Conservation (phyloP, 2,113 vertebrate species). For the Pavo muticus region DNA sequence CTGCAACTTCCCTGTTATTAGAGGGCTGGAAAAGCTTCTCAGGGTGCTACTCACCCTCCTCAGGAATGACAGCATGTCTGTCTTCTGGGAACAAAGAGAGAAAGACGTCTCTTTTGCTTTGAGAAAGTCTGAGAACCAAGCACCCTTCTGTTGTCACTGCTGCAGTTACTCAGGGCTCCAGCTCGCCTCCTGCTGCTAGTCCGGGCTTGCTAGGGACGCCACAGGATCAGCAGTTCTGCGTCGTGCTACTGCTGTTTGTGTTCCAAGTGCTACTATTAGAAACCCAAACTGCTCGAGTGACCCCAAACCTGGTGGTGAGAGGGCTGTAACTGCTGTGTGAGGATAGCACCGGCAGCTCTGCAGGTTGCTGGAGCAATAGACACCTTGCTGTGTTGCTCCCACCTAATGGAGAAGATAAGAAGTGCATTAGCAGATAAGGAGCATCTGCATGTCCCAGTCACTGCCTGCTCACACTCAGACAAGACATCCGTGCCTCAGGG, state of each 20-base stretch:
- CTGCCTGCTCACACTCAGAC: background rate
- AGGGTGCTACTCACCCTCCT: background rate
- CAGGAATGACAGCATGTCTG: conserved; percentile 10
- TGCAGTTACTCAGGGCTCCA: background rate
- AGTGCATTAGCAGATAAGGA: conserved; percentile 45
- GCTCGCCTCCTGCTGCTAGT: background rate
- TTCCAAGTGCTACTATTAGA: background rate
- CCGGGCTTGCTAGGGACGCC: background rate
- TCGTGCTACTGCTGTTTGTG: background rate
- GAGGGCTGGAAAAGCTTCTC: conserved; percentile 20
- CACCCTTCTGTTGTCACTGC: background rate
- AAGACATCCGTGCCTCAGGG: background rate
- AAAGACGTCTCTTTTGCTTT: background rate
- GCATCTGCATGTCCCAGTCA: background rate
- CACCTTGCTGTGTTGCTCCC: background rate
- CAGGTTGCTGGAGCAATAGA: background rate
- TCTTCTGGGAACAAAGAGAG: conserved; percentile 20
- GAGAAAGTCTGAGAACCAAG: background rate
- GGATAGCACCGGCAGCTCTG: background rate
- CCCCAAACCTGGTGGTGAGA: background rate
- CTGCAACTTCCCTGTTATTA: background rate
- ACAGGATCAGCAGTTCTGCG: background rate
- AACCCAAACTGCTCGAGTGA: background rate
- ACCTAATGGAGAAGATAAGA: conserved; percentile 29
- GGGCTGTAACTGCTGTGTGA: background rate